These are phyloP conservation scores for Bombus pascuorum DNA, from an alignment of 1,140 invertebrate genomes.

Conservation along the genomic window DNA sequence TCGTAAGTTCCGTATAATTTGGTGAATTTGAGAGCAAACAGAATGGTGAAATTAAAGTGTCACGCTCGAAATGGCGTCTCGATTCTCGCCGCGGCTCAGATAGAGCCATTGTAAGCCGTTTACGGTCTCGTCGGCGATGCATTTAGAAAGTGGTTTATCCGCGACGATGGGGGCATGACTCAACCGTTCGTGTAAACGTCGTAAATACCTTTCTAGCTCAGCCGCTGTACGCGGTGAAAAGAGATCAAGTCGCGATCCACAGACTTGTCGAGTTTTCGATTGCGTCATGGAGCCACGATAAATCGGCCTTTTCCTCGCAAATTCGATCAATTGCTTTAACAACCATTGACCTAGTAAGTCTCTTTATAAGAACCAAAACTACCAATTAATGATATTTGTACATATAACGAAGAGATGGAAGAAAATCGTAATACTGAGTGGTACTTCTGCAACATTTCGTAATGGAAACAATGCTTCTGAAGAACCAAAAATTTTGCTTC, in stretches of 20 bases:
- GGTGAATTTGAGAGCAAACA: background rate
- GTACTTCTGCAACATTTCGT: too few relatives aligned
- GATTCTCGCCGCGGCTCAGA: conserved; percentile 56
- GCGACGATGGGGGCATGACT: conserved; percentile 70
- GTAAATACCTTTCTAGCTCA: conserved; percentile 56
- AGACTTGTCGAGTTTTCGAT: background rate
- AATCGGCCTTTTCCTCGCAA: background rate
- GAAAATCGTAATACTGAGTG: too few relatives aligned
- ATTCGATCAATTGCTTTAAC: background rate
- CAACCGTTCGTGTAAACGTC: conserved; percentile 67
- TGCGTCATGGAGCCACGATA: background rate
- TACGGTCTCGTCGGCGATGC: conserved; percentile 68
- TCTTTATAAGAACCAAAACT: background rate
- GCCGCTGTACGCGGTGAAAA: conserved; percentile 36
- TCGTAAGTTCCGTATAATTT: background rate
- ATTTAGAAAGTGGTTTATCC: conserved; percentile 75
- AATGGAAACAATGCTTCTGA: too few relatives aligned
- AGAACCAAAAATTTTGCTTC: background rate
- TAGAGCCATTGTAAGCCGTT: conserved; percentile 72
- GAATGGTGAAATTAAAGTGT: conserved; percentile 29
- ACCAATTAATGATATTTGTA: too few relatives aligned
- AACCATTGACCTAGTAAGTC: background rate
- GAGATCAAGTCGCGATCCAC: background rate
- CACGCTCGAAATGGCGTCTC: conserved; percentile 31
- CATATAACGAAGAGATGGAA: too few relatives aligned